Conservation (phyloP, 2,113 vertebrate species). For the Trinectes maculatus region DNA sequence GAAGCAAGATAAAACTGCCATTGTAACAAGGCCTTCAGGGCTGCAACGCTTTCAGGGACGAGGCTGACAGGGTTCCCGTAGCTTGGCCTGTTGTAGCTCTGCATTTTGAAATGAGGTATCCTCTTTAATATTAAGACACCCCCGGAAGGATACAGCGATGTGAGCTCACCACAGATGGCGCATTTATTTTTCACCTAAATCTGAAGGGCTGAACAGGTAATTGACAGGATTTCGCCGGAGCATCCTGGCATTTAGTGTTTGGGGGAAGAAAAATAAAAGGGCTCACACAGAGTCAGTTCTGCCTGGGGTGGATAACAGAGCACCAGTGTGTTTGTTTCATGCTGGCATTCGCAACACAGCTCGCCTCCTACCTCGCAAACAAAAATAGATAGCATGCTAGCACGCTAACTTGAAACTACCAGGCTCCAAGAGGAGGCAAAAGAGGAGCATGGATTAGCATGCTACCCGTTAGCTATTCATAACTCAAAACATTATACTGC, state of each 20-base stretch:
- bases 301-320: conserved; percentile 53
- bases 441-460: conserved; percentile 35
- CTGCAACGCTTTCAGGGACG: conserved; percentile 58
- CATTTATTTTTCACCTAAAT: conserved; percentile 33
- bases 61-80: conserved; percentile 60
- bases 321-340: conserved; percentile 60
- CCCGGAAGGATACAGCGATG: background rate
- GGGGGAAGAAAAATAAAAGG: conserved; percentile 28
- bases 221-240: conserved; percentile 19
- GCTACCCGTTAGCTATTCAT: conserved; percentile 41
- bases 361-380: conserved; percentile 38
- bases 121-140: conserved; percentile 34
- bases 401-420: conserved; percentile 27
- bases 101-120: conserved; percentile 45
- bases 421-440: conserved; percentile 31
- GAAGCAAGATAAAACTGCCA: conserved; percentile 30
- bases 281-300: conserved; percentile 57
- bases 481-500: conserved; percentile 21
- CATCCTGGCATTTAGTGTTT: conserved; percentile 41
- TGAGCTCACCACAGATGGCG: conserved; percentile 7
- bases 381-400: conserved; percentile 58
- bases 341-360: conserved; percentile 50
- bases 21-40: conserved; percentile 46
- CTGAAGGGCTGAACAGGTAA: conserved; percentile 12
- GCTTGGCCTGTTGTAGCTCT: conserved; percentile 45